Evolutionary conservation across 2,888 invertebrate species (phyloP).

Genomic region (Leptopilina drosophilae): DNA sequence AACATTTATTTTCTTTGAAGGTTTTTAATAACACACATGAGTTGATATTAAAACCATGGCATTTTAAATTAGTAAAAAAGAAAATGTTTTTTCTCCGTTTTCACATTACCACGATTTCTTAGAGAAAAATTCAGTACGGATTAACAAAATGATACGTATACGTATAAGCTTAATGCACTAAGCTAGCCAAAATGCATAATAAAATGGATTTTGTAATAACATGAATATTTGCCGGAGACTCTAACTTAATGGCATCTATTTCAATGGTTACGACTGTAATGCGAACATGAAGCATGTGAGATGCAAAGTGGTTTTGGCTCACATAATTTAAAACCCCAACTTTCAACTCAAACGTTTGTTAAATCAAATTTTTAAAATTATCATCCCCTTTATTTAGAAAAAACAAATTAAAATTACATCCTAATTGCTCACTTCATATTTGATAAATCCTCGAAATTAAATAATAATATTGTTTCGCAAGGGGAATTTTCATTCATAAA

Average conservation of each 20-base stretch:
- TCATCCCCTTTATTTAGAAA: neutral
- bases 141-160: no score
- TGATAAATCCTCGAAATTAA: no score
- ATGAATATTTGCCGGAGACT: slow-evolving; percentile 9
- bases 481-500: no score
- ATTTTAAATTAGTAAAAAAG: no score
- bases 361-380: neutral
- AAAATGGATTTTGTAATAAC: slow-evolving; percentile 5
- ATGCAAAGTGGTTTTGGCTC: slow-evolving; percentile 21
- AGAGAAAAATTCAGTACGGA: neutral
- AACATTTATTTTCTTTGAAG: no score
- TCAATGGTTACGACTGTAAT: slow-evolving; percentile 22
- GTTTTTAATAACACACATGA: no score
- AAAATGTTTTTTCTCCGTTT: neutral
- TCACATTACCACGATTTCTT: neutral
- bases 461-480: no score
- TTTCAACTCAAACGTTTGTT: neutral
- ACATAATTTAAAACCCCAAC: neutral
- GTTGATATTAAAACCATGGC: no score
- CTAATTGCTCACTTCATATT: neutral
- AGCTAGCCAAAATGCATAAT: slow-evolving; percentile 26
- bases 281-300: slow-evolving; percentile 1
- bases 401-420: neutral
- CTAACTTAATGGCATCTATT: slow-evolving; percentile 27
- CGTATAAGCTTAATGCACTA: neutral